These are phyloP conservation scores for Batillaria attramentaria DNA, from an alignment of 1,140 invertebrate genomes.

Conservation along the genomic window DNA sequence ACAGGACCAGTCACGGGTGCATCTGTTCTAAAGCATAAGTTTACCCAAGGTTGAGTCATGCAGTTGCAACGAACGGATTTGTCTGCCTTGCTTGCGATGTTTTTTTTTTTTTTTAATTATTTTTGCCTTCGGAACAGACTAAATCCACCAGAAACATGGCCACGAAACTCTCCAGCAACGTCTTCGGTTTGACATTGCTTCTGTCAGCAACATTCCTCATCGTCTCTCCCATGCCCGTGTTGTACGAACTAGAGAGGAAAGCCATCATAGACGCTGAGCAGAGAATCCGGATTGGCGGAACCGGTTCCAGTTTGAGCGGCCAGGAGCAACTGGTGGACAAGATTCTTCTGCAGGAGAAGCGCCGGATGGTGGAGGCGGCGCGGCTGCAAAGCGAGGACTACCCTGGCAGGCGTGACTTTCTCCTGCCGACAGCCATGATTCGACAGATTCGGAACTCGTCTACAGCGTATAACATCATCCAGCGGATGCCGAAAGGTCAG, in stretches of 20 bases:
- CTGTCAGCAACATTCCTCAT: too few species aligned
- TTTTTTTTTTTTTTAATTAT: too few species aligned
- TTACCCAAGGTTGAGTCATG: too few species aligned
- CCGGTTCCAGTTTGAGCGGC: background rate
- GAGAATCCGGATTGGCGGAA: background rate
- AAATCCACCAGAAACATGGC: too few species aligned
- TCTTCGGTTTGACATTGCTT: background rate
- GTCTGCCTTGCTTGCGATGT: too few species aligned
- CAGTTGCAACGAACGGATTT: too few species aligned
- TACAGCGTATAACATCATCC: constrained; percentile 14
- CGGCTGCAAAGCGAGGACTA: background rate
- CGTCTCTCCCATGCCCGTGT: background rate
- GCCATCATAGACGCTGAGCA: background rate
- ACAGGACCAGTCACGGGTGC: too few species aligned
- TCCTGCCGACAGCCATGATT: background rate
- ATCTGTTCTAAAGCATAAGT: too few species aligned
- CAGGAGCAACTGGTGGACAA: constrained; percentile 8
- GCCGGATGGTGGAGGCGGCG: background rate
- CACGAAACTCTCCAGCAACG: too few species aligned
- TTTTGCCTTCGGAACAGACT: too few species aligned
- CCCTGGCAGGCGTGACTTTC: background rate
- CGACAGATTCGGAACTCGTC: background rate
- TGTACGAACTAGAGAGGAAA: background rate
- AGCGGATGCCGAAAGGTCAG: constrained; percentile 15
- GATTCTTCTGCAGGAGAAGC: constrained; percentile 10